These are phyloP conservation scores for Regulus satrapa DNA, from an alignment of 2,113 vertebrate species.

Conservation along the genomic window DNA sequence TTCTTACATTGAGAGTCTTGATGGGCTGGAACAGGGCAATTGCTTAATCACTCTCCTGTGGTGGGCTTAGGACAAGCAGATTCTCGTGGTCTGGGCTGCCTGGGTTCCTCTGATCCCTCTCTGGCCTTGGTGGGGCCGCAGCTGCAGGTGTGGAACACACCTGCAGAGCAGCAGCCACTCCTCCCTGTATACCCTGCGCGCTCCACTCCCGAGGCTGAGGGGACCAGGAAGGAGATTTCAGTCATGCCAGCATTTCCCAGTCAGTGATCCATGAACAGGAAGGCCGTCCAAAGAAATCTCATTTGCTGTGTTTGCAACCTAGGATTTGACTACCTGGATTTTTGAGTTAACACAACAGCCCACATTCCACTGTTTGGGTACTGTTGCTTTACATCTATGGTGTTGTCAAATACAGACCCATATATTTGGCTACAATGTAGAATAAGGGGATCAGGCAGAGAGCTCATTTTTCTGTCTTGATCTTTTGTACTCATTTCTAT, in stretches of 20 bases:
- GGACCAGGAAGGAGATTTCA: neutral
- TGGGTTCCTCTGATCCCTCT: neutral
- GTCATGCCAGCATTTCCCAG: neutral
- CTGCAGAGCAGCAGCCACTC: neutral
- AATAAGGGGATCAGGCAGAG: neutral
- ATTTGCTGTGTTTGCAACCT: neutral
- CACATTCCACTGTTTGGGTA: neutral
- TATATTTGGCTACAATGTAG: neutral
- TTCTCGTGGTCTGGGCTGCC: neutral
- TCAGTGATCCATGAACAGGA: neutral
- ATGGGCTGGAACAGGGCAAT: neutral
- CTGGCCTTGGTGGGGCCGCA: neutral
- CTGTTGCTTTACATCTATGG: neutral
- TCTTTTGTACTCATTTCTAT: neutral
- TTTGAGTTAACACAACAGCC: neutral
- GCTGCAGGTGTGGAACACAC: neutral
- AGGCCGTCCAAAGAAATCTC: neutral
- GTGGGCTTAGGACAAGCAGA: neutral
- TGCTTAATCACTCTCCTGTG: neutral
- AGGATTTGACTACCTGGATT: neutral
- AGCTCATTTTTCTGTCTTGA: neutral
- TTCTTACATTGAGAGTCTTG: neutral
- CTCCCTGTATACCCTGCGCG: accelerated
- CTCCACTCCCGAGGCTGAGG: neutral
- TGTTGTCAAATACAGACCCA: neutral